A percentile compares a stretch with the other conserved stretches of the same genome.
Evolutionary conservation across 2,888 invertebrate genomes (phyloP).

Genomic region (Plemyria rubiginata): DNA sequence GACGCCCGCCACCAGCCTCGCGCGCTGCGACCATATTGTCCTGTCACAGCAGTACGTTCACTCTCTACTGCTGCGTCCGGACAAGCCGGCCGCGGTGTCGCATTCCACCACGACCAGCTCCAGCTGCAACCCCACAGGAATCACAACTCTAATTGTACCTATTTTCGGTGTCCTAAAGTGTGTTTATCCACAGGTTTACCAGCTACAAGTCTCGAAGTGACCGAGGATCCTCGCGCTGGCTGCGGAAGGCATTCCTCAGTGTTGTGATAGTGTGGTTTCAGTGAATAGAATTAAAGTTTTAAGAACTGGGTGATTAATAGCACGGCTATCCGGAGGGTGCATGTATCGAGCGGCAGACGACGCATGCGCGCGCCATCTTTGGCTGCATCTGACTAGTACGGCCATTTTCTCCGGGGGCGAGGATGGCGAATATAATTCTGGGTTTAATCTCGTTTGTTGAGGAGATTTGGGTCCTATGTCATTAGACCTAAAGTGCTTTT

Average conservation of each 20-base stretch:
- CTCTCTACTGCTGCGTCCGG: slow-evolving; percentile 95
- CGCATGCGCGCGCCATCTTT: slow-evolving; percentile 80
- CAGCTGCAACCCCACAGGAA: slow-evolving; percentile 35
- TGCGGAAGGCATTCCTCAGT: slow-evolving; percentile 12
- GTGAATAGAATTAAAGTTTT: slow-evolving; percentile 27
- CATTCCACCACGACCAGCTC: slow-evolving; percentile 50
- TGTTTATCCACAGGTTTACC: slow-evolving; percentile 37
- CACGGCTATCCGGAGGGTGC: slow-evolving; percentile 68
- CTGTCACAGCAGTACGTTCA: slow-evolving; percentile 97
- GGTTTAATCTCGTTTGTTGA: slow-evolving; percentile 29
- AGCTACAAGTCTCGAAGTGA: slow-evolving; percentile 20
- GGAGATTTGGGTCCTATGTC: slow-evolving; percentile 32
- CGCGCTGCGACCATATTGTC: slow-evolving; percentile 95
- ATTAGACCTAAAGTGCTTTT: slow-evolving; percentile 15
- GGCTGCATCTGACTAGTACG: slow-evolving; percentile 66
- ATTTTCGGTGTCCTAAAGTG: slow-evolving; percentile 26
- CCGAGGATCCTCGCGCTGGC: slow-evolving; percentile 11
- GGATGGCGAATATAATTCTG: slow-evolving; percentile 51
- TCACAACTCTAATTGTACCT: neutral
- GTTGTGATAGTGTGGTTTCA: slow-evolving; percentile 27
- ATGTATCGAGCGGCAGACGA: slow-evolving; percentile 75
- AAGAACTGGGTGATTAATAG: slow-evolving; percentile 55
- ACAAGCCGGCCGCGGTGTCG: slow-evolving; percentile 86
- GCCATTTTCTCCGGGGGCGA: slow-evolving; percentile 74
- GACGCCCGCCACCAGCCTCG: slow-evolving; percentile 70